Conservation (phyloP, 2,888 invertebrate species). For the Trypoxylon attenuatum region DNA sequence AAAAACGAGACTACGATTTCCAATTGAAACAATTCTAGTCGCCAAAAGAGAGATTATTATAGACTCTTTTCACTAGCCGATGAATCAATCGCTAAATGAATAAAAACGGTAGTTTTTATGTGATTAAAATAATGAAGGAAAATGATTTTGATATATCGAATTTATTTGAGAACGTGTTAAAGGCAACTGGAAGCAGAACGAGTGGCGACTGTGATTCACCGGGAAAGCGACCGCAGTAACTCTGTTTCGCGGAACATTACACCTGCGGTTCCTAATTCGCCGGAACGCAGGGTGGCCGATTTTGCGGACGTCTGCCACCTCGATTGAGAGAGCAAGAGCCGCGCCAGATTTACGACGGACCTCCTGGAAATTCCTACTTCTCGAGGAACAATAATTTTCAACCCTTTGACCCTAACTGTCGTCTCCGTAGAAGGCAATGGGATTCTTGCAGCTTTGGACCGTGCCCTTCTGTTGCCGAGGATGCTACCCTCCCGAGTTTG, state of each 20-base stretch:
- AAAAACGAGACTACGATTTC: too few relatives aligned
- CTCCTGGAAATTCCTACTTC: neutral
- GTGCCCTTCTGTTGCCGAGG: too few relatives aligned
- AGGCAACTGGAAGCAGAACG: slow-evolving; percentile 17
- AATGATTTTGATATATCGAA: slow-evolving; percentile 29
- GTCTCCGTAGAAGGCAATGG: neutral
- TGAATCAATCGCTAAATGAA: too few relatives aligned
- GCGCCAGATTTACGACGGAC: slow-evolving; percentile 2
- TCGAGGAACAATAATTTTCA: neutral
- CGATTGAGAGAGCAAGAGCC: slow-evolving; percentile 6
- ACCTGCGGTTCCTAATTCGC: slow-evolving; percentile 36
- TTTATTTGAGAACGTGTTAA: too few relatives aligned
- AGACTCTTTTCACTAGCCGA: too few relatives aligned
- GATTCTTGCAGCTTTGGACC: too few relatives aligned
- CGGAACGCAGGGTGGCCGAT: slow-evolving; percentile 25
- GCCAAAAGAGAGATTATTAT: too few relatives aligned
- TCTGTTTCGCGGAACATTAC: slow-evolving; percentile 46
- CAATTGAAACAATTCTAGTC: too few relatives aligned
- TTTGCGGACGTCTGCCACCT: neutral
- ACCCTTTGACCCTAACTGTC: too few relatives aligned
- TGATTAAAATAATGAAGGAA: too few relatives aligned
- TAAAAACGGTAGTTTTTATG: too few relatives aligned
- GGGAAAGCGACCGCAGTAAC: slow-evolving; percentile 23
- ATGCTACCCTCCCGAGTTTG: too few relatives aligned
- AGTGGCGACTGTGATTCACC: slow-evolving; percentile 23